Evolutionary conservation across 1,140 invertebrate species (phyloP), one percentile per base, ranked within the genome.

Genomic region (Diachasma alloeum): DNA sequence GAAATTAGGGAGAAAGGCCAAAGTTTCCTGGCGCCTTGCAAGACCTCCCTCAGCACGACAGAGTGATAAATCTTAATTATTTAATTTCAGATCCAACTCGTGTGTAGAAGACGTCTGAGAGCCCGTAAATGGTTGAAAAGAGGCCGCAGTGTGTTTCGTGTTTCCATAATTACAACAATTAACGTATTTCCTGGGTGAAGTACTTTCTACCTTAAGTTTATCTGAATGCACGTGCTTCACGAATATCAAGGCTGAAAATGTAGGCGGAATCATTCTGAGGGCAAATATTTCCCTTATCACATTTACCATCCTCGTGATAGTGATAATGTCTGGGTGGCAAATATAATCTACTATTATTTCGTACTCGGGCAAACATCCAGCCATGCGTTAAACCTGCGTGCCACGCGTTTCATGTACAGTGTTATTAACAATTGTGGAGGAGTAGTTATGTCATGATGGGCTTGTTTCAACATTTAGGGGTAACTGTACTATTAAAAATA

Each of bases 51-150:
- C 78, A 22, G 26, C 74, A 42, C 53, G 67, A 69, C 59, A 68
- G 9, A n/a, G 24, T 68, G 70, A 80, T 84, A 82, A 78, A 82
- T 85, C 81, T 84, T 77, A 80, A 83, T 82, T 82, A 81, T 84
- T 84, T 83, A 80, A 84, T 82, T 83, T 80, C 72, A 53, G 5
- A 72, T 68, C 56, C 53, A 15, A 66, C 26, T 53, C 26, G 19
- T 72, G 11, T 26, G n/a, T 19, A 17, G 48, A 53, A 53, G 24
- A 31, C 22, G 22, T 13, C 31, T 26, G 26, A 68, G 17, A 37
- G 17, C 36, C 5, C 4, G 31, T 37, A 68, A 66, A 63, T 63
- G 59, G 59, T 13, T 26, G 59, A 63, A 63, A 63, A 63, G 59
- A 63, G 59, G 59, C 59, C 59, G 22, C 22, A 24, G 59, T 63